Evolutionary conservation across 2,113 vertebrate species (phyloP).

Genomic region (Chaenogobius annularis): DNA sequence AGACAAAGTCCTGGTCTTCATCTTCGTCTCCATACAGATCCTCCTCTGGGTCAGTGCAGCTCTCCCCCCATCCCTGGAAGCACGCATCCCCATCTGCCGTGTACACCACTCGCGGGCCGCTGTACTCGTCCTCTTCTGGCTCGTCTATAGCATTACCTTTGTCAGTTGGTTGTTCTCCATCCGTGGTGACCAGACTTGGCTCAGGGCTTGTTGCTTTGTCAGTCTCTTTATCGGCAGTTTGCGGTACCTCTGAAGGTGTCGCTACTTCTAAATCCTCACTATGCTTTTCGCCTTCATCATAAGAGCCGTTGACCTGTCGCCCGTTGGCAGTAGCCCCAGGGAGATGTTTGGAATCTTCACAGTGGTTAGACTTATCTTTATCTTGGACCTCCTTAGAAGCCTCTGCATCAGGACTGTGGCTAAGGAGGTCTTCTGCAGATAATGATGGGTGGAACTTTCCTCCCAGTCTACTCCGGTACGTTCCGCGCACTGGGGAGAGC

Average conservation of each 20-base stretch:
- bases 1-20: constrained; percentile 87
- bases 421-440: constrained; percentile 77
- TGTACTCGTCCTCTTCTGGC: constrained; percentile 68
- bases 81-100: constrained; percentile 87
- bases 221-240: constrained; percentile 32
- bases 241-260: constrained; percentile 38
- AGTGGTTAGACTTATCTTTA: constrained; percentile 37
- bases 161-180: constrained; percentile 38
- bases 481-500: constrained; percentile 72
- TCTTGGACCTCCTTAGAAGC: constrained; percentile 26
- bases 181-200: constrained; percentile 11
- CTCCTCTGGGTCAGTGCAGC: constrained; percentile 89
- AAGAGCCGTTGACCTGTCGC: constrained; percentile 62
- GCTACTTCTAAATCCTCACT: constrained; percentile 38
- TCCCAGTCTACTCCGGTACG: constrained; percentile 52
- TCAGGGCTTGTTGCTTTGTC: constrained; percentile 40
- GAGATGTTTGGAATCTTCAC: constrained; percentile 2
- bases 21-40: constrained; percentile 88
- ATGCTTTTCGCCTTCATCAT: constrained; percentile 60
- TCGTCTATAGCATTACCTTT: constrained; percentile 40
- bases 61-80: constrained; percentile 92
- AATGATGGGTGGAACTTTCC: constrained; percentile 71
- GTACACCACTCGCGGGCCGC: constrained; percentile 74
- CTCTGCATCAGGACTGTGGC: constrained; percentile 64
- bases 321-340: constrained; percentile 45